phyloP scores from a whole-genome alignment of 2,797 vertebrate species.

The Orientallactaga sibirica region DNA sequence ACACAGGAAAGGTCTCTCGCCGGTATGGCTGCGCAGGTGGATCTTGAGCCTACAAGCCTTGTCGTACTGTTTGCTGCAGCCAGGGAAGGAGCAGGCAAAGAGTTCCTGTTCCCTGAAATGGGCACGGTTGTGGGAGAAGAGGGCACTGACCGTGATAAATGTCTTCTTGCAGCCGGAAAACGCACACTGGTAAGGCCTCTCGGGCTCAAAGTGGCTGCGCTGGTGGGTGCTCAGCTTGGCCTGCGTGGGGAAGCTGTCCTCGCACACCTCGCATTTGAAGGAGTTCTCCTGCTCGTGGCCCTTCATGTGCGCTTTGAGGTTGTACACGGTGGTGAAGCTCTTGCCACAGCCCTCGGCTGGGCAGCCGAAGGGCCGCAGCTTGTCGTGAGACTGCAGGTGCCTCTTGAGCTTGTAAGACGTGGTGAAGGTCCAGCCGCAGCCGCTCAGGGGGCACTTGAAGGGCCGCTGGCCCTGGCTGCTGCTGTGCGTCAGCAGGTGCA shows the following conservation, averaged over 20 bases:
- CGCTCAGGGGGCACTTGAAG: conserved; percentile 93
- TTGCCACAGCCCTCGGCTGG: conserved; percentile 94
- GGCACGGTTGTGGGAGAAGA: conserved; percentile 97
- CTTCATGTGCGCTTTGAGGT: conserved; percentile 96
- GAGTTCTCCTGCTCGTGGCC: conserved; percentile 95
- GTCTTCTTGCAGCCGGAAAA: conserved; percentile 98
- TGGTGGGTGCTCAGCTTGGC: conserved; percentile 94
- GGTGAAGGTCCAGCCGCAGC: conserved; percentile 97
- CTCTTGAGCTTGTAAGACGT: conserved; percentile 97
- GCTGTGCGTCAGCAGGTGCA: conserved; percentile 94
- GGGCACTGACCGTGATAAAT: conserved; percentile 97
- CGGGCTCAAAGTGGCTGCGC: conserved; percentile 95
- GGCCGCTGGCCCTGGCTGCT: conserved; percentile 90
- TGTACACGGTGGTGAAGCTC: conserved; percentile 98
- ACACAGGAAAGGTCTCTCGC: conserved; percentile 97
- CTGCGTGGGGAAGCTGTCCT: conserved; percentile 94
- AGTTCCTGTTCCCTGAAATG: conserved; percentile 97
- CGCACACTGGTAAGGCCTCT: conserved; percentile 97
- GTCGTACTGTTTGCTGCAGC: conserved; percentile 97
- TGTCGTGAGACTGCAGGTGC: conserved; percentile 96
- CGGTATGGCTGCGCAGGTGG: conserved; percentile 97
- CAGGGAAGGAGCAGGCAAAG: conserved; percentile 95
- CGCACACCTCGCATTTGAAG: conserved; percentile 95
- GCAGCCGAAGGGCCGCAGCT: conserved; percentile 94
- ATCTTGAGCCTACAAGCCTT: conserved; percentile 98